These are phyloP conservation scores for Psilanteris sp. DNA, from an alignment of 1,140 invertebrate species.

Conservation along the genomic window DNA sequence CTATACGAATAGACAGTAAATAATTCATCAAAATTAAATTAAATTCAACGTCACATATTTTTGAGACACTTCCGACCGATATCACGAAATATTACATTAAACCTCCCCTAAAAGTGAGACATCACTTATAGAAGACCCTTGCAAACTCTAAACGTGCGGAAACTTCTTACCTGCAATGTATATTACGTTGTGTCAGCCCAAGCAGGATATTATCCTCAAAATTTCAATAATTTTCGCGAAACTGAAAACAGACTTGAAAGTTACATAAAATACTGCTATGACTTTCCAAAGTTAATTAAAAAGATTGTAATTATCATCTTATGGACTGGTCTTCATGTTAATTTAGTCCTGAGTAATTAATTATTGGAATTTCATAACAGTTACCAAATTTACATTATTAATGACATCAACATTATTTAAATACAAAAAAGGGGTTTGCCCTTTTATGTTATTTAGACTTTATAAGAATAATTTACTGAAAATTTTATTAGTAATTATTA, in stretches of 20 bases:
- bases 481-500: too few relatives aligned
- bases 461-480: too few relatives aligned
- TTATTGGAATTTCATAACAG: too few relatives aligned
- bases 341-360: too few relatives aligned
- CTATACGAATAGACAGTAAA: slow-evolving; percentile 16
- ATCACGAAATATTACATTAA: slow-evolving; percentile 34
- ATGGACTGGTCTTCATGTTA: slow-evolving; percentile 3
- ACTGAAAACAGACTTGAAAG: slow-evolving; percentile 43
- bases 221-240: slow-evolving; percentile 47
- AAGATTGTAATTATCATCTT: slow-evolving; percentile 29
- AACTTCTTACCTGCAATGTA: slow-evolving; percentile 50
- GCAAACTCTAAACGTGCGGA: slow-evolving; percentile 34
- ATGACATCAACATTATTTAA: too few relatives aligned
- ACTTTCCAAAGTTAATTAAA: slow-evolving; percentile 48
- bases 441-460: too few relatives aligned
- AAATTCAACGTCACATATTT: slow-evolving; percentile 43
- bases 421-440: too few relatives aligned
- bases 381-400: too few relatives aligned
- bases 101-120: slow-evolving; percentile 27
- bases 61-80: slow-evolving; percentile 17
- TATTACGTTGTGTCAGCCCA: slow-evolving; percentile 44
- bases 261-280: slow-evolving; percentile 26
- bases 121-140: slow-evolving; percentile 46
- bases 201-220: slow-evolving; percentile 43
- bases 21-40: slow-evolving; percentile 37